Base-by-base conservation (phyloP, 1,140 invertebrate species). In the Micrasema longulum region DNA sequence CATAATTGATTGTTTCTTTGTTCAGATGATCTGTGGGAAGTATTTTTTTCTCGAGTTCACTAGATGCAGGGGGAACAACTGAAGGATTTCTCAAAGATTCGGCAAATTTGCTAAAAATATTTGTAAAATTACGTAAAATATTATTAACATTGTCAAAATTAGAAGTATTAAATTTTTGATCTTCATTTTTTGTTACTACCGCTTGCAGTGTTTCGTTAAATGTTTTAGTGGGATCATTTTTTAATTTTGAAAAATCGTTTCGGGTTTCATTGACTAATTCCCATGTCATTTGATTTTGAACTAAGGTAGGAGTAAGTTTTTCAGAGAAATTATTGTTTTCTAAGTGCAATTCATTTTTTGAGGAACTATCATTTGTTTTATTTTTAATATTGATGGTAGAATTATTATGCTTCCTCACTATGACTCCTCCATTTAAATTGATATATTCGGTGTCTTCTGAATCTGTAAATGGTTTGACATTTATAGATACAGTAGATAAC, bases 151-250 rank as follows among this genome's bases (percentile, higher is more conserved):
- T 43, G 18, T 35, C 45, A 22, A 67, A 23, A 45, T 65, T 55
- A 16, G 43, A 22, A 26, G 6, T 20, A 47, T 64, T 26, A 10
- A 11, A 23, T n/a, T 38, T 26, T 45, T 57, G 9, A 1, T 73
- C 83, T 69, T 84, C 82, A 78, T 86, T 84, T 79, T 80, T 84
- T 5, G 82, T 84, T 43, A 86, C 84, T 16, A 85, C 83, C 4
- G 84, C 84, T 77, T 85, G 84, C 69, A 86, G 77, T 23, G 85
- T 86, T 69, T 86, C 83, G 70, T 86, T 84, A 36, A 83, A 85
- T 77, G 81, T 81, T 77, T 83, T 85, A 76, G 80, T 83, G 26
- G 82, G 81, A 57, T 75, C 76, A 79, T 82, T 84, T 74, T 72
- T 79, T 45, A 75, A 76, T 18, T 79, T 80, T 23, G 80, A 78